Evolutionary conservation across 2,888 invertebrate genomes (phyloP), one percentile per base, ranked within the genome.

Genomic region (Idaea straminata): DNA sequence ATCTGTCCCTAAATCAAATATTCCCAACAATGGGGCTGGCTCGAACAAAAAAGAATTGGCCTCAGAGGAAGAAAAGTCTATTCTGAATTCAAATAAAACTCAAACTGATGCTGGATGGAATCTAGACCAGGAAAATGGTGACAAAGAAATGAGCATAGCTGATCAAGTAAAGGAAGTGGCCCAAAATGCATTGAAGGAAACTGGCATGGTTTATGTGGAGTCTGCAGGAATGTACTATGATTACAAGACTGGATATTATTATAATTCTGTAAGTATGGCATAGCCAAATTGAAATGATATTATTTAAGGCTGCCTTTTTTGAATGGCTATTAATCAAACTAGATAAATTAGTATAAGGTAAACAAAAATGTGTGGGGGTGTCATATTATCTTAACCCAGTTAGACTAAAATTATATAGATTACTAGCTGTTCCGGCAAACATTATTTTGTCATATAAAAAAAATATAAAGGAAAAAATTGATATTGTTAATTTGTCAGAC

Each of bases 171-270:
- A 95, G 62, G 94, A 96, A 83, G 96, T 94, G 4, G 97, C 97
- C 0, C 95, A 96, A 83, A 94, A 94, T 82, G 96, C 96, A 5
- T 86, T 96, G 80, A 94, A 95, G 75, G 94, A 96, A 73, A 95
- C 94, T 61, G 96, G 96, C 16, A 97, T 97, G 94, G 96, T 97
- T 36, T 98, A 96, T 87, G 97, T 98, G 73, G 95, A 96, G 80
- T 96, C 96, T 3, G 96, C 96, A 35, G 97, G 97, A 72, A 94
- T 97, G 89, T 98, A 98, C 87, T 98, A 97, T 86, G 97, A 98
- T 87, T 96, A 96, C 75, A 96, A 95, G 79, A 96, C 97, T 73
- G 97, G 98, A 69, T 98, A 97, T 89, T 98, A 98, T 89, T 98
- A 98, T 83, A 97, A 97, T 92, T 95, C 97, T 75, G 97, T 97